Evolutionary conservation across 1,140 invertebrate species (phyloP).

Genomic region (Ceratosolen fusciceps): DNA sequence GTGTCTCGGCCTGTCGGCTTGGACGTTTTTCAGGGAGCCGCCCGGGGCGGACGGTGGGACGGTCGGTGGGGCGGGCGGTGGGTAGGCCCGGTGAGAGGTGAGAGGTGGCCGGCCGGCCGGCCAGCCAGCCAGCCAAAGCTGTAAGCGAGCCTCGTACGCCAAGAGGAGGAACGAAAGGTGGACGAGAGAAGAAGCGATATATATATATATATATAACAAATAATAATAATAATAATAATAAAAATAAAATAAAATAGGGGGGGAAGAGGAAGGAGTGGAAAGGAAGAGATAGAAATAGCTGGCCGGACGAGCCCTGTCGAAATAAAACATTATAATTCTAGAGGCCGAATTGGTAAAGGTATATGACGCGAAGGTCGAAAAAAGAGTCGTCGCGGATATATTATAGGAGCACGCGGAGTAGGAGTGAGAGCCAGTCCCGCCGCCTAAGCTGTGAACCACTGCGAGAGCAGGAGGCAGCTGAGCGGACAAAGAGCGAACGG

Average conservation of each 20-base stretch:
- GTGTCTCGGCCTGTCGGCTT: background rate
- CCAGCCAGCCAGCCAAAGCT: no score
- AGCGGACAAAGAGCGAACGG: constrained; percentile 69
- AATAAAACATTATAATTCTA: constrained; percentile 19
- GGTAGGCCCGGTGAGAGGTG: background rate
- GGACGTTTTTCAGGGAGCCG: no score
- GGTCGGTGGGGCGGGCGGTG: no score
- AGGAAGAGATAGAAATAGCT: no score
- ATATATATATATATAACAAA: no score
- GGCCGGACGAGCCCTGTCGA: background rate
- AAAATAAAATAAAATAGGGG: no score
- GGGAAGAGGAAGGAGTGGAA: background rate
- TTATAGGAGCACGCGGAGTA: background rate
- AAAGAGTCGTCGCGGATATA: background rate
- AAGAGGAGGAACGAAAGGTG: background rate
- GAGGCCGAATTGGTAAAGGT: constrained; percentile 15
- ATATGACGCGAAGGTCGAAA: constrained; percentile 2
- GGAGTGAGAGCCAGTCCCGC: background rate
- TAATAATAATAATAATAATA: no score
- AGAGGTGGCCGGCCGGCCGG: no score
- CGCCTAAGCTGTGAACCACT: constrained; percentile 59
- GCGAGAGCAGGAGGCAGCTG: constrained; percentile 65
- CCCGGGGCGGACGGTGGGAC: background rate
- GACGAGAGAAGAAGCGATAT: no score
- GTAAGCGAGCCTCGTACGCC: background rate